phyloP scores from a whole-genome alignment of 1,140 invertebrate genomes.

The Bombus affinis region DNA sequence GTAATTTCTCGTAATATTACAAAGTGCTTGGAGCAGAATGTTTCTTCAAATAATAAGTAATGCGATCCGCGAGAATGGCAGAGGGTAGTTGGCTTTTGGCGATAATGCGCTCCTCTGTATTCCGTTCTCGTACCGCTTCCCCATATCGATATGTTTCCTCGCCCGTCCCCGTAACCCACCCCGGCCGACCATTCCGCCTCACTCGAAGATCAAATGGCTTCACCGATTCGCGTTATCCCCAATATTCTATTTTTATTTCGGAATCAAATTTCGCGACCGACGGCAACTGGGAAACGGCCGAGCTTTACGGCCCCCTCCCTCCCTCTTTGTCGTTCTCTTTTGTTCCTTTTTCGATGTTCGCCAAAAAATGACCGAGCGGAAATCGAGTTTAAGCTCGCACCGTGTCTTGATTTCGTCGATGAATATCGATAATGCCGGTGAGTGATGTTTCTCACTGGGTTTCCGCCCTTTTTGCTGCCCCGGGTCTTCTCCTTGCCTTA shows the following conservation, averaged over 20 bases:
- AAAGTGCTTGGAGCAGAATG: slow-evolving; percentile 65
- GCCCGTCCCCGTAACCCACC: slow-evolving; percentile 47
- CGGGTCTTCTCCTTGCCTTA: neutral
- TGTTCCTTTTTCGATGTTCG: neutral
- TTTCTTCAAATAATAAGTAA: slow-evolving; percentile 71
- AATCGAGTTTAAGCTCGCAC: neutral
- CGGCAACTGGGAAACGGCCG: slow-evolving; percentile 23
- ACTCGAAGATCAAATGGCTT: slow-evolving; percentile 82
- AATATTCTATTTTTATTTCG: slow-evolving; percentile 82
- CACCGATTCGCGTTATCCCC: slow-evolving; percentile 82
- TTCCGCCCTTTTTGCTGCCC: neutral
- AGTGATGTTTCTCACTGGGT: neutral
- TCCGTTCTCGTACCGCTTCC: slow-evolving; percentile 78
- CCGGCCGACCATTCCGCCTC: slow-evolving; percentile 66
- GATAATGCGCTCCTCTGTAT: slow-evolving; percentile 81
- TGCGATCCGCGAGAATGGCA: slow-evolving; percentile 67
- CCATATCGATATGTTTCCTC: slow-evolving; percentile 82
- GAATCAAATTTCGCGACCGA: slow-evolving; percentile 80
- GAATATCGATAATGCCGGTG: neutral
- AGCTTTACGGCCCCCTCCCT: slow-evolving; percentile 45
- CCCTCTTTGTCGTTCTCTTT: neutral
- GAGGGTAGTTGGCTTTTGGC: slow-evolving; percentile 72
- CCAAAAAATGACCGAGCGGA: neutral
- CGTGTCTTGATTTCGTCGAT: neutral
- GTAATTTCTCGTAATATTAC: slow-evolving; percentile 68